These are phyloP conservation scores for Pseudorectes ferrugineus DNA, from an alignment of 2,113 vertebrate genomes.

Conservation along the genomic window DNA sequence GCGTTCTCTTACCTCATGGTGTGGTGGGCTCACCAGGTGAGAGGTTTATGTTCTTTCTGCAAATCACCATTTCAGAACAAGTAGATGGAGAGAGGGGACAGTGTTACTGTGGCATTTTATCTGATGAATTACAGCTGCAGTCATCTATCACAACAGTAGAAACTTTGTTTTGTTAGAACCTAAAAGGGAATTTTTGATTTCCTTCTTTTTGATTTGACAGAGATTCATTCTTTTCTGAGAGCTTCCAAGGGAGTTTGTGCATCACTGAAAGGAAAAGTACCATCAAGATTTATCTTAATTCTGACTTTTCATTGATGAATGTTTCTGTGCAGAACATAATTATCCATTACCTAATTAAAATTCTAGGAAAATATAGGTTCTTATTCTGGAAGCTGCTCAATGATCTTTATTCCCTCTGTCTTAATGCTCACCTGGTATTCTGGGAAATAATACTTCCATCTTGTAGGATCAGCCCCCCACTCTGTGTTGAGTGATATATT, in stretches of 20 bases:
- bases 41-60: conserved; percentile 20
- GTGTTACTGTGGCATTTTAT: not conserved
- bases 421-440: not conserved
- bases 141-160: not conserved
- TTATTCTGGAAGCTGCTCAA: not conserved
- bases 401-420: not conserved
- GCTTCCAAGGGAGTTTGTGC: not conserved
- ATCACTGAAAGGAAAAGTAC: not conserved
- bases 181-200: not conserved
- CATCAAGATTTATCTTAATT: not conserved
- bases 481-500: not conserved
- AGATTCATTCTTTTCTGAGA: not conserved
- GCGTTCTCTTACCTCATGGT: conserved; percentile 96
- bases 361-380: not conserved
- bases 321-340: not conserved
- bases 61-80: not conserved
- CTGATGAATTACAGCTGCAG: not conserved
- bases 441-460: not conserved
- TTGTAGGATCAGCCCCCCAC: not conserved
- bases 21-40: conserved; percentile 99
- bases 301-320: not conserved
- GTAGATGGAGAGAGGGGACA: not conserved
- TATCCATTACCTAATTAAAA: not conserved
- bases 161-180: not conserved
- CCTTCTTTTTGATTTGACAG: not conserved